Conservation (phyloP, 2,113 vertebrate species). For the Suncus etruscus region DNA sequence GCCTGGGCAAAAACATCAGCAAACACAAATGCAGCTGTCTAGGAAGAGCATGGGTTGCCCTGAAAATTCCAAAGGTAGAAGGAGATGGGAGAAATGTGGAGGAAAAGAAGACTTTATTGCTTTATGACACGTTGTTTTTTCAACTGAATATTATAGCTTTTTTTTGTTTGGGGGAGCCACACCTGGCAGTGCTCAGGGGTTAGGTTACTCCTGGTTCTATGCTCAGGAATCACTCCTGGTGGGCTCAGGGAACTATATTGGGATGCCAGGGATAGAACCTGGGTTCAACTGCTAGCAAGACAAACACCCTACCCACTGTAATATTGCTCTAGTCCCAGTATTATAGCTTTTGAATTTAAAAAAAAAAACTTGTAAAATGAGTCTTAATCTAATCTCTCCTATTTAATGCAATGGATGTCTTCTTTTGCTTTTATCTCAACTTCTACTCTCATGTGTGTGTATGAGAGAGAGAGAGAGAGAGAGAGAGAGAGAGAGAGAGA, state of each 20-base stretch:
- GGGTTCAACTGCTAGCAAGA: no score
- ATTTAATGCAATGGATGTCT: neutral
- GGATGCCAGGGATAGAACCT: no score
- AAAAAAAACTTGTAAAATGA: neutral
- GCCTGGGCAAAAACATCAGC: neutral
- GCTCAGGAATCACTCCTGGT: no score
- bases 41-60: neutral
- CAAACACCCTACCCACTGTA: no score
- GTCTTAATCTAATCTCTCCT: neutral
- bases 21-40: neutral
- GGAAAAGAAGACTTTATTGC: neutral
- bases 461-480: neutral
- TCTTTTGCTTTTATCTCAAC: neutral
- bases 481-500: no score
- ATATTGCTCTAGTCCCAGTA: no score
- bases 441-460: no score
- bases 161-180: neutral
- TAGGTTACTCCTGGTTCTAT: no score
- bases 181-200: no score
- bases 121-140: neutral
- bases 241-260: no score
- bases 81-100: neutral
- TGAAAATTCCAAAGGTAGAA: neutral
- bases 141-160: slow-evolving; percentile 1
- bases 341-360: slow-evolving; percentile 30